Conservation (phyloP, 2,113 vertebrate species). For the Lontra canadensis region DNA sequence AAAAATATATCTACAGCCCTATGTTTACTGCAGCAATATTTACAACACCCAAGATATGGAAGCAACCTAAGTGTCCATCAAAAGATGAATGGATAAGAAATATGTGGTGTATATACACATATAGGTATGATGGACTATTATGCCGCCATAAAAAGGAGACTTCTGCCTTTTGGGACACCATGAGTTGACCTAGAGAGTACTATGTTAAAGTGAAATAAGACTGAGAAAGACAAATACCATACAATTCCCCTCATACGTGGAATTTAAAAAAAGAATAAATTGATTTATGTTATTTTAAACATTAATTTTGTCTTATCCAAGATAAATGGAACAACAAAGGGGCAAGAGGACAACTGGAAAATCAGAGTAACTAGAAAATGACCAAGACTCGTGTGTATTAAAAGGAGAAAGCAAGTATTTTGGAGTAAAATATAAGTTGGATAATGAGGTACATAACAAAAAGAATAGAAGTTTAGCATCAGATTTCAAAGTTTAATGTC, state of each 20-base stretch:
- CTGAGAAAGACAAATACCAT: not conserved
- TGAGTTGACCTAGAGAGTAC: not conserved
- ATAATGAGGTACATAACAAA: not conserved
- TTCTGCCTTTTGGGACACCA: not conserved
- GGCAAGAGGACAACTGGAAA: not conserved
- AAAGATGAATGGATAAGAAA: not conserved
- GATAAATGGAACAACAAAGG: not conserved
- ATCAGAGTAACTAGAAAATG: not conserved
- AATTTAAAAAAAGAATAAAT: not conserved
- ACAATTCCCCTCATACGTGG: not conserved
- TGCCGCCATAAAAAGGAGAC: not conserved
- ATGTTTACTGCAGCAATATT: not conserved
- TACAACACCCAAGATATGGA: not conserved
- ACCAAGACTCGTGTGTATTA: not conserved
- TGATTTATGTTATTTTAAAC: not conserved
- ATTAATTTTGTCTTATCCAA: not conserved
- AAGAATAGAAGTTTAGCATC: not conserved
- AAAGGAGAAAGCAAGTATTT: not conserved
- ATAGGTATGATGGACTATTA: not conserved
- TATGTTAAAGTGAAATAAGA: not conserved
- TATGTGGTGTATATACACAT: not conserved
- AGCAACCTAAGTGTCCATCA: not conserved
- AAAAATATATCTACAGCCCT: not conserved
- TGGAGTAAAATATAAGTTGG: not conserved
- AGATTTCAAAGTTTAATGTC: not conserved